Percentiles rank a stretch among this genome's conserved stretches.
Conservation (phyloP, 1,140 invertebrate genomes). For the Penaeus chinensis region DNA sequence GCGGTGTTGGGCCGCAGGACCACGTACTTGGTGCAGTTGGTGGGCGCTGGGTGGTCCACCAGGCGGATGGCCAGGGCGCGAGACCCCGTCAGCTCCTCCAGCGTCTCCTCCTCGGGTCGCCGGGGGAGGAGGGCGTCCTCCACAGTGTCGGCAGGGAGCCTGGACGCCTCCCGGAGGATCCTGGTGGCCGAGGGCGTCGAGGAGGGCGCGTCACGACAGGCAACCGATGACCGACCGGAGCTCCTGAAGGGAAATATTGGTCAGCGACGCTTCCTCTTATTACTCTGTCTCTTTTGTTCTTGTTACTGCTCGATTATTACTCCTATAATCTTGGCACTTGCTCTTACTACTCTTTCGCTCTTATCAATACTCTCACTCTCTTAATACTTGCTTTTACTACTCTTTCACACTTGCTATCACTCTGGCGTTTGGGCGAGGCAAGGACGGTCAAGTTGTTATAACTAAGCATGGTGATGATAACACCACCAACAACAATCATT, state of each 20-base stretch:
- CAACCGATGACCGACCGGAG: slow-evolving; percentile 30
- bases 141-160: slow-evolving; percentile 47
- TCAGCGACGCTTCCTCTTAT: too few species aligned
- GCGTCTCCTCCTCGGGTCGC: slow-evolving; percentile 46
- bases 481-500: too few species aligned
- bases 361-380: too few species aligned
- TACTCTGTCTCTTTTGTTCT: too few species aligned
- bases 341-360: too few species aligned
- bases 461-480: too few species aligned
- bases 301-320: too few species aligned
- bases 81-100: slow-evolving; percentile 38
- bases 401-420: too few species aligned
- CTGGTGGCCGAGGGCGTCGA: not conserved
- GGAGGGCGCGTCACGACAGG: not conserved
- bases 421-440: too few species aligned
- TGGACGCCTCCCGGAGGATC: slow-evolving; percentile 34
- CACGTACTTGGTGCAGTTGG: slow-evolving; percentile 61
- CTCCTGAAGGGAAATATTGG: not conserved
- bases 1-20: slow-evolving; percentile 60
- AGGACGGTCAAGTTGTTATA: too few species aligned
- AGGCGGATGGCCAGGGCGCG: slow-evolving; percentile 60
- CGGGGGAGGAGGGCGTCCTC: slow-evolving; percentile 57
- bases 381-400: too few species aligned
- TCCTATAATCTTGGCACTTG: too few species aligned
- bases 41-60: slow-evolving; percentile 59